These are phyloP conservation scores for Ostrea denselamellosa DNA, from an alignment of 1,140 invertebrate species.

Conservation along the genomic window DNA sequence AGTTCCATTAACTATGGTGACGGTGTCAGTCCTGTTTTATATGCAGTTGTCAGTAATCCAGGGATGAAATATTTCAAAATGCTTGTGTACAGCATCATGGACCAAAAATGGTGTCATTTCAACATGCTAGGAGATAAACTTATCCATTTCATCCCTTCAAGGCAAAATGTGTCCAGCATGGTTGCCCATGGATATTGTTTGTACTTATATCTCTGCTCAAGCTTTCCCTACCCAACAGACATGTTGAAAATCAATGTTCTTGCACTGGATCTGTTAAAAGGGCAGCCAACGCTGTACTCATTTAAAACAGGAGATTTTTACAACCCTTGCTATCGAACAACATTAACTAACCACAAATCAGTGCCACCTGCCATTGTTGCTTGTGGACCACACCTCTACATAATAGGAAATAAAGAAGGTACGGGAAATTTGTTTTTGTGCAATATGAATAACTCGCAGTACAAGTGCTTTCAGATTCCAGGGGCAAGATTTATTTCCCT, in stretches of 20 bases:
- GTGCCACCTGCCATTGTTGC: slow-evolving; percentile 74
- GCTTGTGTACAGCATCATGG: slow-evolving; percentile 70
- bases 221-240: slow-evolving; percentile 76
- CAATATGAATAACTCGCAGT: slow-evolving; percentile 72
- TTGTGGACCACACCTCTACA: slow-evolving; percentile 71
- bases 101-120: slow-evolving; percentile 73
- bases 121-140: slow-evolving; percentile 70
- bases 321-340: slow-evolving; percentile 74
- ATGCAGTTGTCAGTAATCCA: slow-evolving; percentile 73
- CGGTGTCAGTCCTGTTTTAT: slow-evolving; percentile 63
- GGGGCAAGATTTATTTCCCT: slow-evolving; percentile 75
- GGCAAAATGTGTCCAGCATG: slow-evolving; percentile 74
- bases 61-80: slow-evolving; percentile 75
- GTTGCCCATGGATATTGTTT: slow-evolving; percentile 69
- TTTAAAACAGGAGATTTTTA: slow-evolving; percentile 74
- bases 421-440: slow-evolving; percentile 75
- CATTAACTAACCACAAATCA: slow-evolving; percentile 73
- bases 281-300: slow-evolving; percentile 70
- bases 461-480: slow-evolving; percentile 75
- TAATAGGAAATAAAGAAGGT: slow-evolving; percentile 75
- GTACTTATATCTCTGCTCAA: slow-evolving; percentile 75
- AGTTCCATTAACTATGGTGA: slow-evolving; percentile 48
- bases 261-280: slow-evolving; percentile 70
- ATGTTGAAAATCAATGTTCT: slow-evolving; percentile 76
- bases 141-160: slow-evolving; percentile 69